Evolutionary conservation across 1,140 invertebrate species (phyloP).

Genomic region (Pantala flavescens): DNA sequence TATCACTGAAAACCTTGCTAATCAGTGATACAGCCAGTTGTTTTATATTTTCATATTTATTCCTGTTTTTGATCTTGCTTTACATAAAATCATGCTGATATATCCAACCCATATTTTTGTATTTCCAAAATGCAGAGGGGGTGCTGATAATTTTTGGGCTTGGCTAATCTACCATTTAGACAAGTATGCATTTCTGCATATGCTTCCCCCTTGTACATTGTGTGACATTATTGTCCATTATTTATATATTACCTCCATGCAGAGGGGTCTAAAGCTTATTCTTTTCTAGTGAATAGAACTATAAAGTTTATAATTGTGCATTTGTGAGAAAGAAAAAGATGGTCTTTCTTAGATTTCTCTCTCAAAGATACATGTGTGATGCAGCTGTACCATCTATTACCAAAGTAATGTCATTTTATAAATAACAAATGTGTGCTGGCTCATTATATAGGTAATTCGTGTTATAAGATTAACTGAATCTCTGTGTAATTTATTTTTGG

Average conservation of each 20-base stretch:
- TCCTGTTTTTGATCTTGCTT: background rate
- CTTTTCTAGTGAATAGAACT: background rate
- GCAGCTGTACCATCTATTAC: background rate
- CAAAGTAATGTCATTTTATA: slow-evolving; percentile 3
- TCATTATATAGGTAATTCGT: background rate
- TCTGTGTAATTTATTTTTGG: background rate
- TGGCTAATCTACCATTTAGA: background rate
- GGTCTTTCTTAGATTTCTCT: background rate
- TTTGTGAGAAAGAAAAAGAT: background rate
- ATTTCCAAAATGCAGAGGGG: background rate
- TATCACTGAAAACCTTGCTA: background rate
- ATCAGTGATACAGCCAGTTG: background rate
- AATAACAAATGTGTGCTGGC: background rate
- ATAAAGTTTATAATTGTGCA: background rate
- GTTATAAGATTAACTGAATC: background rate
- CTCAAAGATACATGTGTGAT: background rate
- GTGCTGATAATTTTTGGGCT: background rate
- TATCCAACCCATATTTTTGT: slow-evolving; percentile 3
- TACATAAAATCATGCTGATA: background rate
- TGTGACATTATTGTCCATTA: background rate
- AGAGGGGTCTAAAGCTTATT: background rate
- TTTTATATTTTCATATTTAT: background rate
- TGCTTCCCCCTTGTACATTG: background rate
- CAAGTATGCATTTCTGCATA: background rate
- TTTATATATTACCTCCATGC: background rate